A percentile compares a stretch with the other conserved stretches of the same genome.
phyloP scores from a whole-genome alignment of 2,888 invertebrate genomes.

The Helicoverpa assulta region DNA sequence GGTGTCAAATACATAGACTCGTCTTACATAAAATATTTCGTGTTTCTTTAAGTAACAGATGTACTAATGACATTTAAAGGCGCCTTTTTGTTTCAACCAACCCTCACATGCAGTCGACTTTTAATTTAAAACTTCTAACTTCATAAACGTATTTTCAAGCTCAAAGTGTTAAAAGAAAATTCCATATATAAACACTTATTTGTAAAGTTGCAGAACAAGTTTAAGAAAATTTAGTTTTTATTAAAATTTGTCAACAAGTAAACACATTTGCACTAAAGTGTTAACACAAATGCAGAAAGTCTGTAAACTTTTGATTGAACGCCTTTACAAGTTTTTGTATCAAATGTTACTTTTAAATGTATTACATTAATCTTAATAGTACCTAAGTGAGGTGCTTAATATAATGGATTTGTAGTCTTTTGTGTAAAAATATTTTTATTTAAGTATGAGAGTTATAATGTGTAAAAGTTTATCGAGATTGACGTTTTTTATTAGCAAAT shows the following conservation, averaged over 20 bases:
- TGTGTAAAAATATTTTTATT: no score
- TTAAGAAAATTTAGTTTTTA: not conserved
- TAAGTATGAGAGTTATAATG: no score
- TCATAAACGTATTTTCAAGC: conserved; percentile 5
- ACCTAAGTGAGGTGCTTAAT: not conserved
- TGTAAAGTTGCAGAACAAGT: conserved; percentile 5
- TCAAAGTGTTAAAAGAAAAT: not conserved
- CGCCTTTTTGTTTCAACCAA: not conserved
- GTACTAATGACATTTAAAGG: no score
- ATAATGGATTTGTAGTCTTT: not conserved
- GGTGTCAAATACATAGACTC: no score
- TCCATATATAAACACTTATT: conserved; percentile 22
- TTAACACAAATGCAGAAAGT: conserved; percentile 38
- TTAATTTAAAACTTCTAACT: not conserved
- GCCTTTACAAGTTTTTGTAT: conserved; percentile 9
- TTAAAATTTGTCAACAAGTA: conserved; percentile 21
- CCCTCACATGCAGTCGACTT: not conserved
- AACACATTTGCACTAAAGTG: conserved; percentile 27
- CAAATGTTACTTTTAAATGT: conserved; percentile 8
- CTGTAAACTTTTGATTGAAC: conserved; percentile 43
- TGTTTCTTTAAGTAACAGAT: no score
- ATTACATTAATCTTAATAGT: conserved; percentile 8
- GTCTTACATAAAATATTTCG: no score
- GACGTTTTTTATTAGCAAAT: no score
- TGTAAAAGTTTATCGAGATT: no score